Evolutionary conservation across 2,888 invertebrate genomes (phyloP), one percentile per base, ranked within the genome.

Genomic region (Tinea pellionella): DNA sequence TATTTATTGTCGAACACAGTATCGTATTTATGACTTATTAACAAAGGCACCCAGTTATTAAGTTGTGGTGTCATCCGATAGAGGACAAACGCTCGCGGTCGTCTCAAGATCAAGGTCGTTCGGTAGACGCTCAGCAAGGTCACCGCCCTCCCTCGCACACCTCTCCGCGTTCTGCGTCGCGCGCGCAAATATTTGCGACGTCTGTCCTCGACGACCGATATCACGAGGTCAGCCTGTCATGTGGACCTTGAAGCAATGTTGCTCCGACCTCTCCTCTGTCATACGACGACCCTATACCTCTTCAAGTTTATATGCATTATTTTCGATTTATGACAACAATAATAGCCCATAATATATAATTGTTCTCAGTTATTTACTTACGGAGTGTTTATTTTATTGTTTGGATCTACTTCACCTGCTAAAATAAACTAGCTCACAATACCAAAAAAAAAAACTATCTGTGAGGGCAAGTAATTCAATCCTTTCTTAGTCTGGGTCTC

Each of bases 131-230:
- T 72, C 74, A 73, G 80, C 84, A 83, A 84, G 85, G 84, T 83
- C 81, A 78, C 75, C 61, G 42, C 67, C 68, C 68, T 67, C 66
- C 63, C 68, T 62, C 63, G 61, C 66, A 66, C 56, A 3, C 62
- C 61, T 65, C 56, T 63, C 62, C 63, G 59, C 65, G 65, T 63
- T 64, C 65, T 66, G 67, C 71, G 67, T 47, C 59, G 59, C 73
- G 78, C 78, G 78, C 80, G 78, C 85, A 84, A 84, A 85, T 84
- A 85, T 85, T 84, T 85, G 82, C 83, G 81, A 78, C 78, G 85
- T 83, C 82, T 82, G 86, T 86, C 86, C 86, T 83, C 85, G 81
- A 77, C 84, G 86, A 84, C 86, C 86, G 86, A 86, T 86, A 86
- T 77, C 82, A 78, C 83, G 86, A 87, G 86, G 86, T 87, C 86